phyloP scores from a whole-genome alignment of 2,113 vertebrate genomes.

The Tenrec ecaudatus region DNA sequence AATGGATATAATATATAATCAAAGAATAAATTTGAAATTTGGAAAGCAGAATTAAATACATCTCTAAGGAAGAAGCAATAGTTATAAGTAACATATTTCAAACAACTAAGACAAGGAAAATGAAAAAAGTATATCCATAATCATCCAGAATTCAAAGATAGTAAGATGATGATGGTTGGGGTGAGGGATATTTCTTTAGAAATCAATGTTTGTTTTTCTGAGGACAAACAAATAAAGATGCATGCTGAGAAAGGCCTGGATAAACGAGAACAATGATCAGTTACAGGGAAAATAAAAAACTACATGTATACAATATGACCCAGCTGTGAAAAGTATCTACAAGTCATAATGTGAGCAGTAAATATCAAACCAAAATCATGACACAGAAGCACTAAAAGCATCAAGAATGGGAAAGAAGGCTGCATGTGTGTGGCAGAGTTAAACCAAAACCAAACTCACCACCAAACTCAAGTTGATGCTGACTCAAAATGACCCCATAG shows the following conservation, averaged over 20 bases:
- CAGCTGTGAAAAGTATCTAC: not conserved
- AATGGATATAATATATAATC: not conserved
- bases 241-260: not conserved
- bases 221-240: conserved; percentile 2
- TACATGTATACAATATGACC: not conserved
- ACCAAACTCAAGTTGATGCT: no score
- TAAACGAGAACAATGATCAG: not conserved
- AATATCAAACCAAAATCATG: not conserved
- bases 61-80: conserved; percentile 5
- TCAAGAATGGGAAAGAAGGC: not conserved
- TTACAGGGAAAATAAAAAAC: not conserved
- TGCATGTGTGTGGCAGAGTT: not conserved
- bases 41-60: not conserved
- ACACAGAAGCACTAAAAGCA: not conserved
- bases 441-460: no score
- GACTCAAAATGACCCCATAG: no score
- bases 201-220: not conserved
- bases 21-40: conserved; percentile 2
- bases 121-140: not conserved
- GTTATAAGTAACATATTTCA: not conserved
- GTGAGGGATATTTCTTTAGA: not conserved
- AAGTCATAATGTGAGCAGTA: not conserved
- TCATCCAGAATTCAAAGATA: not conserved
- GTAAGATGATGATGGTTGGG: not conserved
- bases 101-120: not conserved